Evolutionary conservation across 2,113 vertebrate species (phyloP).

Genomic region (Alces alces): DNA sequence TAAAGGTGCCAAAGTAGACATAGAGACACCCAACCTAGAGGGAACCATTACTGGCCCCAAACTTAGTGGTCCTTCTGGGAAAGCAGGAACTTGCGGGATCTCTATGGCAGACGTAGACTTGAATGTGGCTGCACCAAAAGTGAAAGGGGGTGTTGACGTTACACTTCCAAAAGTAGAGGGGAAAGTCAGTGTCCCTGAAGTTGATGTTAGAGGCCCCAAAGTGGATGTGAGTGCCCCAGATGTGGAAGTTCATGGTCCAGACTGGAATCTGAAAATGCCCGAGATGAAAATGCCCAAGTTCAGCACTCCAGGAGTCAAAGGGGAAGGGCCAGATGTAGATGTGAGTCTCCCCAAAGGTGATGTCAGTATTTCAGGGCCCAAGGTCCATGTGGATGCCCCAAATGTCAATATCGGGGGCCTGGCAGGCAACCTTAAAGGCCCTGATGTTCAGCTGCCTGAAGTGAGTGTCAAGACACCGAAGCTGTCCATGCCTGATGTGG

Average conservation of each 20-base stretch:
- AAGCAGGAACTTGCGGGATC: conserved; percentile 55
- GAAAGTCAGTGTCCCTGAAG: conserved; percentile 32
- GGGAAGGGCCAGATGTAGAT: conserved; percentile 43
- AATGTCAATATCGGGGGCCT: conserved; percentile 51
- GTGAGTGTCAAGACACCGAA: conserved; percentile 61
- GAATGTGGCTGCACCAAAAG: conserved; percentile 26
- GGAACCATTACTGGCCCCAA: conserved; percentile 52
- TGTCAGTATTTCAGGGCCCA: conserved; percentile 50
- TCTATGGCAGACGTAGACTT: conserved; percentile 65
- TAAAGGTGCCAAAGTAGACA: conserved; percentile 63
- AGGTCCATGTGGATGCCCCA: conserved; percentile 59
- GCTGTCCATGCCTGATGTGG: conserved; percentile 64
- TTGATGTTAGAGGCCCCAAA: conserved; percentile 64
- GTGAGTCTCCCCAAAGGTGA: conserved; percentile 51
- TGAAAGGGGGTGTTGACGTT: conserved; percentile 60
- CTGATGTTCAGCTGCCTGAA: conserved; percentile 67
- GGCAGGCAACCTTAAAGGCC: conserved; percentile 59
- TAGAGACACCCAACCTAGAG: conserved; percentile 9
- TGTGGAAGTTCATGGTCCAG: conserved; percentile 54
- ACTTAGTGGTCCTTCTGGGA: conserved; percentile 50
- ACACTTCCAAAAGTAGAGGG: not conserved
- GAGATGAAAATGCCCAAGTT: conserved; percentile 67
- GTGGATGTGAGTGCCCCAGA: not conserved
- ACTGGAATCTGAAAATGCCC: conserved; percentile 73
- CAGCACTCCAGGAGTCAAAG: conserved; percentile 48